These are phyloP conservation scores for Sebastes baramenuke DNA, from an alignment of 2,797 vertebrate species.

Conservation along the genomic window DNA sequence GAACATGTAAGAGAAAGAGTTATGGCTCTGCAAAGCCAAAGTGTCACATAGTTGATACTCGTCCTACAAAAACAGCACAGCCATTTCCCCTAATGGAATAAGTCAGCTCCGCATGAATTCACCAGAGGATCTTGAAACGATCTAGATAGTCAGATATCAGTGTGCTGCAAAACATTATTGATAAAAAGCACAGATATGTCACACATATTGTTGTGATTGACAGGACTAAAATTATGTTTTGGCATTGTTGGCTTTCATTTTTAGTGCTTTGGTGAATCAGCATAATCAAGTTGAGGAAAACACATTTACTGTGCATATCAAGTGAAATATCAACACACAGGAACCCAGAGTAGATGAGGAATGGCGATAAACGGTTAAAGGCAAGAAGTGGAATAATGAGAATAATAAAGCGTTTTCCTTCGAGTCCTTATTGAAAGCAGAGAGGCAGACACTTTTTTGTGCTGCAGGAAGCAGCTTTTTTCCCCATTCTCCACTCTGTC, in stretches of 20 bases:
- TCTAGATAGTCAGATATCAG: constrained; percentile 23
- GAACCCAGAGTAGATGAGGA: neutral
- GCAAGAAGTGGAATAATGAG: constrained; percentile 27
- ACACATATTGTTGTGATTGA: constrained; percentile 8
- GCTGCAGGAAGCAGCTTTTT: constrained; percentile 68
- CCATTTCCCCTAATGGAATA: constrained; percentile 63
- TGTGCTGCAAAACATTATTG: constrained; percentile 3
- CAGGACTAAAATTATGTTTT: neutral
- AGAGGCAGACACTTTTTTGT: constrained; percentile 40
- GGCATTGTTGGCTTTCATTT: constrained; percentile 1
- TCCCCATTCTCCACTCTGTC: constrained; percentile 37
- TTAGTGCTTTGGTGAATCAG: neutral
- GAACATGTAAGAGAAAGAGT: constrained; percentile 59
- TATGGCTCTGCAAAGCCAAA: constrained; percentile 52
- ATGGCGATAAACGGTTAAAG: constrained; percentile 32
- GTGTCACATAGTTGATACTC: constrained; percentile 73
- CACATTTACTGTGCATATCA: neutral
- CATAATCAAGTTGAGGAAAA: neutral
- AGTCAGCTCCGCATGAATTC: constrained; percentile 47
- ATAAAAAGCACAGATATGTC: constrained; percentile 38
- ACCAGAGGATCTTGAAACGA: constrained; percentile 35
- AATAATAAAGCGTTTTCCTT: constrained; percentile 52
- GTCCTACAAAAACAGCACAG: constrained; percentile 71
- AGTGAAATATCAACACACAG: neutral
- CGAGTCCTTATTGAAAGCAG: constrained; percentile 44